Evolutionary conservation across 2,797 vertebrate genomes (phyloP).

Genomic region (Todus mexicanus): DNA sequence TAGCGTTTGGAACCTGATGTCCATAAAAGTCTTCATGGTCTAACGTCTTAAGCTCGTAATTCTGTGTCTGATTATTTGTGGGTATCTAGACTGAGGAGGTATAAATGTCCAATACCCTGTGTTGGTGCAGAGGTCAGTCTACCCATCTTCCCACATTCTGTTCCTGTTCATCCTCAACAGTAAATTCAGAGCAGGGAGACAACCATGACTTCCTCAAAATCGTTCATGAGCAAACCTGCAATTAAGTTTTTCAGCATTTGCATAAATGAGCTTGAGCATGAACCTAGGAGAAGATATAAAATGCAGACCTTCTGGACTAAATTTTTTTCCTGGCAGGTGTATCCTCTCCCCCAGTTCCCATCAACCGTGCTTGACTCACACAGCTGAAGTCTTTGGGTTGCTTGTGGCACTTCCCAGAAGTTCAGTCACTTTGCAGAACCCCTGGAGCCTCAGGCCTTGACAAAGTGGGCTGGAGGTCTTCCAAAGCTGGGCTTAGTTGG

Average conservation of each 20-base stretch:
- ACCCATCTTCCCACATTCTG: not conserved
- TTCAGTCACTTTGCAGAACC: slow-evolving; percentile 11
- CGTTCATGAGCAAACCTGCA: not conserved
- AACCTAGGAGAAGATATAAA: not conserved
- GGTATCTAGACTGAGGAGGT: fast-evolving
- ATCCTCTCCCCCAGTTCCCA: not conserved
- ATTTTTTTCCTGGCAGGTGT: not conserved
- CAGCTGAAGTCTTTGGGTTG: not conserved
- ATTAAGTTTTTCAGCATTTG: not conserved
- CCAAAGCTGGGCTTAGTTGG: not conserved
- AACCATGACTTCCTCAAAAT: not conserved
- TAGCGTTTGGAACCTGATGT: not conserved
- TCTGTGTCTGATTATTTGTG: not conserved
- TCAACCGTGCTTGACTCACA: not conserved
- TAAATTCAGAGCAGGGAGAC: not conserved
- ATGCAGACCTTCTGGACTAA: not conserved
- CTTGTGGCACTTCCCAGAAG: not conserved
- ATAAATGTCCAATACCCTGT: fast-evolving
- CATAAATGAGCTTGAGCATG: not conserved
- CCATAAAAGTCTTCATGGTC: not conserved
- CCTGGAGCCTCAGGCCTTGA: not conserved
- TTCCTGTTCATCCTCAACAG: not conserved
- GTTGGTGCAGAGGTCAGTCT: not conserved
- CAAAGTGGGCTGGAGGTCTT: slow-evolving; percentile 11
- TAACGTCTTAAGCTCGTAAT: not conserved